Evolutionary conservation across 2,888 invertebrate species (phyloP).

Genomic region (Heterodera filipjevi): DNA sequence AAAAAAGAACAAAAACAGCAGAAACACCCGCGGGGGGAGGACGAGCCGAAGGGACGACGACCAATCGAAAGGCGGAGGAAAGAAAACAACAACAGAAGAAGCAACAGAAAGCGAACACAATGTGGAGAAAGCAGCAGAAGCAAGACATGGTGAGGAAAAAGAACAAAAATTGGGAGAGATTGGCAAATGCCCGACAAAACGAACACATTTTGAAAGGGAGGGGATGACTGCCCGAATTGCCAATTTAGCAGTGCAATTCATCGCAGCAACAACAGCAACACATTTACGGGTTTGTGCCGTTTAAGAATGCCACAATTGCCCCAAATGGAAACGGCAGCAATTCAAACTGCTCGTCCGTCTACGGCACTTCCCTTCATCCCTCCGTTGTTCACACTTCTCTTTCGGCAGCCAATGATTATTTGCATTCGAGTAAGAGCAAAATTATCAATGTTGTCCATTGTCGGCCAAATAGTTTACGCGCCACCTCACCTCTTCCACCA

Average conservation of each 20-base stretch:
- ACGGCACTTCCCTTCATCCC: slow-evolving; percentile 36
- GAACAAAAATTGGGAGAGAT: neutral
- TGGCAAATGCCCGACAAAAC: too few relatives aligned
- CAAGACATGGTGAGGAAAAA: neutral
- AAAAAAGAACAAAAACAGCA: neutral
- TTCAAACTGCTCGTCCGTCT: slow-evolving; percentile 27
- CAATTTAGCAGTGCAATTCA: neutral
- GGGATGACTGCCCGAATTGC: too few relatives aligned
- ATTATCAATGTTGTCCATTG: neutral
- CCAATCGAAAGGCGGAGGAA: slow-evolving; percentile 37
- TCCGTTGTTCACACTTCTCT: slow-evolving; percentile 15
- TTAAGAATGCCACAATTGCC: slow-evolving; percentile 32
- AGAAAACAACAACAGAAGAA: slow-evolving; percentile 36
- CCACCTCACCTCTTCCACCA: slow-evolving; percentile 31
- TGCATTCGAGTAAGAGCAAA: slow-evolving; percentile 31
- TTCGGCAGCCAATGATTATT: slow-evolving; percentile 26
- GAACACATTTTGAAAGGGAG: too few relatives aligned
- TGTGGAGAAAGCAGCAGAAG: slow-evolving; percentile 28
- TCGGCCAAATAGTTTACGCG: slow-evolving; percentile 28
- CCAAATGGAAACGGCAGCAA: neutral
- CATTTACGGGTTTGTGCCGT: slow-evolving; percentile 44
- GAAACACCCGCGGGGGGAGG: neutral
- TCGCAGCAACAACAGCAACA: slow-evolving; percentile 27
- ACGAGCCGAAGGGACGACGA: slow-evolving; percentile 32
- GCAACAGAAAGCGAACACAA: slow-evolving; percentile 15